These are phyloP conservation scores for Drosophila greeni DNA, from an alignment of 2,888 invertebrate genomes.

Conservation along the genomic window DNA sequence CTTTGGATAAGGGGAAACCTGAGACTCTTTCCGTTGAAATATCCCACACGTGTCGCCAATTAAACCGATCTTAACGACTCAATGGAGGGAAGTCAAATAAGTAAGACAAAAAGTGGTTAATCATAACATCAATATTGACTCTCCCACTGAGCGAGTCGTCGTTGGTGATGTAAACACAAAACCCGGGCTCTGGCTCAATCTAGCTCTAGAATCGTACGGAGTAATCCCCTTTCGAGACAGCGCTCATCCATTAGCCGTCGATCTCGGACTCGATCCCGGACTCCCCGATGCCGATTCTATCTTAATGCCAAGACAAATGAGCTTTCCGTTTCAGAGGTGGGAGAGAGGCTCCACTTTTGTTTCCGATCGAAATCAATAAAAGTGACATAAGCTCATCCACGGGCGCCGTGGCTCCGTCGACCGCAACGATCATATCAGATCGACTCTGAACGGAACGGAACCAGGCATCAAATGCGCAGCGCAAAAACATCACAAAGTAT, in stretches of 20 bases:
- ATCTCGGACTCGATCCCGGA: constrained; percentile 12
- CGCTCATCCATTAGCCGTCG: constrained; percentile 39
- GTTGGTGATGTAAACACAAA: constrained; percentile 25
- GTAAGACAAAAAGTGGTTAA: constrained; percentile 28
- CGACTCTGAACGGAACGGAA: constrained; percentile 31
- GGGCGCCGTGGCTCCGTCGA: constrained; percentile 30
- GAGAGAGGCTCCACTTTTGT: constrained; percentile 36
- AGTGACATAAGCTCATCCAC: constrained; percentile 67
- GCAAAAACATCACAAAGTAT: constrained; percentile 51
- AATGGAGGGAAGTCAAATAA: constrained; percentile 25
- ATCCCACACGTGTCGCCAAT: constrained; percentile 35
- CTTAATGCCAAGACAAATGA: constrained; percentile 58
- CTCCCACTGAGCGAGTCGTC: background rate
- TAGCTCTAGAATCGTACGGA: constrained; percentile 32
- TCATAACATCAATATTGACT: constrained; percentile 36
- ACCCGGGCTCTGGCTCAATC: constrained; percentile 3
- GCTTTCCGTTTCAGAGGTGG: constrained; percentile 47
- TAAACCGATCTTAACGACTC: constrained; percentile 27
- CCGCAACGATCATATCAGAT: constrained; percentile 24
- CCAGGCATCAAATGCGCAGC: constrained; percentile 59
- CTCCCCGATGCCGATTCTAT: constrained; percentile 38
- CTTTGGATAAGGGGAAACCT: constrained; percentile 2
- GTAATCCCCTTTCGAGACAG: constrained; percentile 38
- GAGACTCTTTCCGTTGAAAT: constrained; percentile 2
- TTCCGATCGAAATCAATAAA: constrained; percentile 64